Evolutionary conservation across 2,797 vertebrate genomes (phyloP), one percentile per base, ranked within the genome.

Genomic region (Ciconia nigra): DNA sequence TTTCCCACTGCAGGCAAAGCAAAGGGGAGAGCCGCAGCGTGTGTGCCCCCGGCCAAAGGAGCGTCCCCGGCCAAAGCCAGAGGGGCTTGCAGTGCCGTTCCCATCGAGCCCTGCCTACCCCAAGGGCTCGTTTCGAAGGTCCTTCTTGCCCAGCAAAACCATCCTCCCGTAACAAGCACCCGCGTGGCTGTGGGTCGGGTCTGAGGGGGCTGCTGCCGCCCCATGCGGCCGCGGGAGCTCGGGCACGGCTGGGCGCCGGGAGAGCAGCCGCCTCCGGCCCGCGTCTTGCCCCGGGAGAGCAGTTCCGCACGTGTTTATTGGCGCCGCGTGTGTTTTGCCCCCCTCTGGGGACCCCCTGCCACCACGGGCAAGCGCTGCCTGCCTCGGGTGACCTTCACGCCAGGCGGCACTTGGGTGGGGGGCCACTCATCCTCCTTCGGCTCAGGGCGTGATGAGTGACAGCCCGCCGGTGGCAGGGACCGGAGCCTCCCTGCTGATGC

Each of bases 261-360:
- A 28, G 3, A 69, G 2, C 19, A 21, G 73, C 54, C 89, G 7
- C 35, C 33, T 33, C 39, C 58, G 18, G 18, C 44, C 58, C 9
- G 2, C 9, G 1, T 8, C 18, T 21, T 8, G 2, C 24, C 59
- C 33, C 2, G 7, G 37, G 12, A 51, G 47, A 7, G 11, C 33
- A 8, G 63, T 11, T 67, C 51, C 37, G 29, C n/a, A 4, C 0
- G 0, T 28, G 11, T 20, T 8, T n/a, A 0, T 2, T 15, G 74
- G 22, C 83, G 20, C n/a, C 1, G 3, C 3, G 5, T 4, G 66
- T 11, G 5, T 47, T 54, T 13, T 35, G 29, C 13, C 52, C 47
- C 21, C 22, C 20, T 19, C 26, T 0, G 22, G 33, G 12, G 20
- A 2, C 16, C 39, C 82, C 26, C 46, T 0, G 7, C 16, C 42